These are phyloP conservation scores for Dendrolimus pini DNA, from an alignment of 2,888 invertebrate species.

Conservation along the genomic window DNA sequence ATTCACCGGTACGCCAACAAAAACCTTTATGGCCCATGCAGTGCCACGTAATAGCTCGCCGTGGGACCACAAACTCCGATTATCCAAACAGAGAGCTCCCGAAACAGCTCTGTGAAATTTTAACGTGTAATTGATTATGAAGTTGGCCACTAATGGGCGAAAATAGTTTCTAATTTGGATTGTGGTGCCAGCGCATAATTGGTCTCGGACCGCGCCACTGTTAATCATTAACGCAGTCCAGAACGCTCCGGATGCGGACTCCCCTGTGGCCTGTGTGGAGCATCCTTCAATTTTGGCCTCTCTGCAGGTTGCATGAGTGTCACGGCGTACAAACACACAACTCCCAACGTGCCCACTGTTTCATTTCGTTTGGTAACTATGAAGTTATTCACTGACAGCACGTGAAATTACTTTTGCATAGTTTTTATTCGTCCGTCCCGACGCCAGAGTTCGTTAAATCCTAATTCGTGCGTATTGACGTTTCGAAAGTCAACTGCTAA, in stretches of 20 bases:
- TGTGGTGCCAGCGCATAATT: conserved; percentile 61
- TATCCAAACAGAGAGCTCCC: conserved; percentile 67
- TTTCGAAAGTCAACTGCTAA: conserved; percentile 62
- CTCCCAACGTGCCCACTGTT: conserved; percentile 8
- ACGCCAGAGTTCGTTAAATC: conserved; percentile 45
- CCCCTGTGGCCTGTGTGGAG: conserved; percentile 33
- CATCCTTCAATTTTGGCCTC: conserved; percentile 43
- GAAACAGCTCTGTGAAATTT: conserved; percentile 69
- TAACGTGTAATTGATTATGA: conserved; percentile 75
- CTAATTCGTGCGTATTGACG: conserved; percentile 72
- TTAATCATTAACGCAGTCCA: conserved; percentile 61
- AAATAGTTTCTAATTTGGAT: conserved; percentile 75
- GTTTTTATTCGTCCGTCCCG: conserved; percentile 29
- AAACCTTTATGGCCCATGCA: conserved; percentile 61
- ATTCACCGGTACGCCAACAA: conserved; percentile 54
- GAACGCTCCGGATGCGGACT: conserved; percentile 27
- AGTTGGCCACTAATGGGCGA: conserved; percentile 72
- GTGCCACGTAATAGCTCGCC: conserved; percentile 62
- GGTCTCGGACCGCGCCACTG: conserved; percentile 59
- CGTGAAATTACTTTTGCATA: conserved; percentile 31
- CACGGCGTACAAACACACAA: neutral
- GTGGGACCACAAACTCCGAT: conserved; percentile 75
- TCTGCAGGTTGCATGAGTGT: conserved; percentile 13
- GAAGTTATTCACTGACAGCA: conserved; percentile 22
- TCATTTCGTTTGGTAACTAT: conserved; percentile 23